Percentiles rank a stretch among this genome's conserved stretches.
These are phyloP conservation scores for Terebella lapidaria DNA, from an alignment of 2,888 invertebrate genomes.

Conservation along the genomic window DNA sequence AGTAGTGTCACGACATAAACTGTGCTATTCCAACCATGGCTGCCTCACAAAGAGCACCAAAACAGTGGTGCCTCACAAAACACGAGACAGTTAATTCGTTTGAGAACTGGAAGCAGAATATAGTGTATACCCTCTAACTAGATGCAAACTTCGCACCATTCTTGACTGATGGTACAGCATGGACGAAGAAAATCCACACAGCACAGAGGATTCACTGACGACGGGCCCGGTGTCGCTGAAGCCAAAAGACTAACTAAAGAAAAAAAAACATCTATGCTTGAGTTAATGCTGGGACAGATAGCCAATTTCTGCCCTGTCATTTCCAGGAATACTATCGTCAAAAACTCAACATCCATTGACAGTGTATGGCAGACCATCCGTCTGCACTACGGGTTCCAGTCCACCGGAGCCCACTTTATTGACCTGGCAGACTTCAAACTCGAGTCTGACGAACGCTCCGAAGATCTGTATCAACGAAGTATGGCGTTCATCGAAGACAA, in stretches of 20 bases:
- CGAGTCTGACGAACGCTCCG: not conserved
- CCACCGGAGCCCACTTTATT: not conserved
- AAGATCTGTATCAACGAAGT: not conserved
- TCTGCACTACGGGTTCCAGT: slow-evolving; percentile 2
- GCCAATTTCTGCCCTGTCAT: not conserved
- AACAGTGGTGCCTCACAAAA: slow-evolving; percentile 1
- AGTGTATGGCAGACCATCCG: slow-evolving; percentile 1
- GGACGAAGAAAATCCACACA: not conserved
- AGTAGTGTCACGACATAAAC: too few relatives aligned
- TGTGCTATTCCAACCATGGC: too few relatives aligned
- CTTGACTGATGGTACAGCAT: not conserved
- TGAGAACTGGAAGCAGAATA: slow-evolving; percentile 4
- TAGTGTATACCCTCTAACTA: not conserved
- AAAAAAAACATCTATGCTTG: not conserved
- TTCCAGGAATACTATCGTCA: not conserved
- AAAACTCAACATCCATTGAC: not conserved
- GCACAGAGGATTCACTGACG: not conserved
- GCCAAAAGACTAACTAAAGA: not conserved
- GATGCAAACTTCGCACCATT: not conserved
- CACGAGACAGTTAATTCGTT: not conserved
- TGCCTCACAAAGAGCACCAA: slow-evolving; percentile 1
- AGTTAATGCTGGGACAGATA: slow-evolving; percentile 3
- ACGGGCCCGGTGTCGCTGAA: not conserved
- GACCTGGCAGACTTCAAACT: slow-evolving; percentile 1
- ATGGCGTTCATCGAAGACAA: slow-evolving; percentile 4